Conservation (phyloP, 2,797 vertebrate genomes). For the Lerista edwardsae region DNA sequence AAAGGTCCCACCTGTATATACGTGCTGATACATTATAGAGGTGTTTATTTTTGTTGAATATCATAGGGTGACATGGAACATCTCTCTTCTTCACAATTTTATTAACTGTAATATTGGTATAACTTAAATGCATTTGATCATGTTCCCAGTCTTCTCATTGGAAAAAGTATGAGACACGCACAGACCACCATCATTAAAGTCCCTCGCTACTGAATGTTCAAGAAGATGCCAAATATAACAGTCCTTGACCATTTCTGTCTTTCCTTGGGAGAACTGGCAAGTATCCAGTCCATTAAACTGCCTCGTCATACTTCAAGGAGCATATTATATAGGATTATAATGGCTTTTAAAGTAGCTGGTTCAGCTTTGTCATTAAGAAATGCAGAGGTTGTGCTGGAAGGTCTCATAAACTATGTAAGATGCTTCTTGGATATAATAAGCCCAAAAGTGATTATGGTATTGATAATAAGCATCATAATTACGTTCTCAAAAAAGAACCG, state of each 20-base stretch:
- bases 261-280: not conserved
- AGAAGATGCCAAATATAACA: not conserved
- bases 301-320: not conserved
- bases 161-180: not conserved
- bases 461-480: not conserved
- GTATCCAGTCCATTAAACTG: not conserved
- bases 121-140: not conserved
- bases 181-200: too few species aligned
- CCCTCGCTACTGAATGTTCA: not conserved
- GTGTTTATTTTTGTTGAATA: too few species aligned
- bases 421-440: not conserved
- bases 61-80: too few species aligned
- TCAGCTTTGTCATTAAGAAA: constrained; percentile 1
- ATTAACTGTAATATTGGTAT: not conserved
- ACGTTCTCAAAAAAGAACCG: not conserved
- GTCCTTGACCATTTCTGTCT: not conserved
- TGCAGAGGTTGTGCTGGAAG: not conserved
- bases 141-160: not conserved
- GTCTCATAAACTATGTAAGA: constrained; percentile 13
- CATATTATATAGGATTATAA: not conserved
- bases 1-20: too few species aligned
- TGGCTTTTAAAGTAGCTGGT: constrained; percentile 6
- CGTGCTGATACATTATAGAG: not conserved
- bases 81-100: not conserved
- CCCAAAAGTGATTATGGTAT: not conserved